phyloP scores from a whole-genome alignment of 2,888 invertebrate genomes.

The Synanthedon myopaeformis region DNA sequence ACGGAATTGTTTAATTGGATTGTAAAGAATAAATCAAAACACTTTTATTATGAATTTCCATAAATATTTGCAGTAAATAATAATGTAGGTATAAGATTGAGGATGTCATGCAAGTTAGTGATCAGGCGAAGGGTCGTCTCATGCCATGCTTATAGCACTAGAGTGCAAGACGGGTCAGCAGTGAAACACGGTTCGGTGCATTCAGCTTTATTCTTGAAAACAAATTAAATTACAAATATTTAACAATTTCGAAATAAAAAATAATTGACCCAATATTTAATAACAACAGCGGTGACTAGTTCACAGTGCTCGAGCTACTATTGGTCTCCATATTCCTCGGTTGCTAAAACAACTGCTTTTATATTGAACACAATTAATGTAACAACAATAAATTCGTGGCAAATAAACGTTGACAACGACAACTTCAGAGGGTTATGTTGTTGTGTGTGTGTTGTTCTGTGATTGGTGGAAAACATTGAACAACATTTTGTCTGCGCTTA shows the following conservation, averaged over 20 bases:
- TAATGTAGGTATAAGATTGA: slow-evolving; percentile 9
- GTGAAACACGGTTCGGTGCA: slow-evolving; percentile 69
- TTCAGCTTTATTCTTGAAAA: slow-evolving; percentile 60
- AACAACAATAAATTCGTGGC: background rate
- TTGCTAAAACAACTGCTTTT: background rate
- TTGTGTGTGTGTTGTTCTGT: slow-evolving; percentile 42
- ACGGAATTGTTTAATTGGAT: too few species aligned
- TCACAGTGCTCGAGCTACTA: slow-evolving; percentile 38
- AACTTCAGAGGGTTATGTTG: slow-evolving; percentile 25
- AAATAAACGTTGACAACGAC: slow-evolving; percentile 17
- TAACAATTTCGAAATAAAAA: slow-evolving; percentile 46
- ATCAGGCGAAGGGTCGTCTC: slow-evolving; percentile 25
- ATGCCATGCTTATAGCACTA: slow-evolving; percentile 62
- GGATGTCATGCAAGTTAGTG: slow-evolving; percentile 52
- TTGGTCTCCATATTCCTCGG: slow-evolving; percentile 8
- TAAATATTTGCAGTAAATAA: background rate
- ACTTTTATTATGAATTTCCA: too few species aligned
- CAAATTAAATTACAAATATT: slow-evolving; percentile 32
- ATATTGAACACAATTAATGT: background rate
- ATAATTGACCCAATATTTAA: slow-evolving; percentile 31
- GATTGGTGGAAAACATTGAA: slow-evolving; percentile 60
- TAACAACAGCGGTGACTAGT: slow-evolving; percentile 39
- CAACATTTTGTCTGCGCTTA: slow-evolving; percentile 66
- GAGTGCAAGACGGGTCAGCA: slow-evolving; percentile 51
- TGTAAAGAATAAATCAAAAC: too few species aligned